Base-by-base conservation (phyloP, 2,113 vertebrate genomes). In the Ondatra zibethicus region DNA sequence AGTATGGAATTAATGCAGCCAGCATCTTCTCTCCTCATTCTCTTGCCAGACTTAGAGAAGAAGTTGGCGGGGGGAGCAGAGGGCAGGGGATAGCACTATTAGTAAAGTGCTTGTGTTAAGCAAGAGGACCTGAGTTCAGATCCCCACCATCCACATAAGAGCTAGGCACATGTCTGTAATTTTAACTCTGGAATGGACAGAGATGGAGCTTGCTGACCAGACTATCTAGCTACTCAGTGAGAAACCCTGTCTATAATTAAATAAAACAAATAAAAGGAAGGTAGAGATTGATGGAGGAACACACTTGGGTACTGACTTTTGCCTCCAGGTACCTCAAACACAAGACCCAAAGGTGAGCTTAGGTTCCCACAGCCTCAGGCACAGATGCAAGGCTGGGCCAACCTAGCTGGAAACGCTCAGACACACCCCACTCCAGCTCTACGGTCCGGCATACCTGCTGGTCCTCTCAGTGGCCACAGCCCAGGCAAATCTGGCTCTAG, bases 371-470 rank as follows among this genome's bases (percentile, higher is more conserved):
- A 65, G 89, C 52, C 36, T 2, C 17, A 23, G 42, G 76, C 65
- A 25, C 45, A 72, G 47, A 50, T 27, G 33, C 16, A 3, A 65
- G n/a, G 55, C 9, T 0, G 1, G 0, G 1, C 23, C 42, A 31
- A 33, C 8, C 0, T 0, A 1, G 10, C 65, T 0, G 16, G 68
- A 55, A 47, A 68, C 0, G 0, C 52, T 47, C 39, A 0, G 0
- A 1, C 9, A 72, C n/a, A 13, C 31, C 5, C 13, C 0, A 3
- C 8, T 61, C 42, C 52, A 78, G 68, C 73, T n/a, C 63, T 0
- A 1, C 65, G 58, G 45, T 61, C 76, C 16, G 8, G 7, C 29
- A 58, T 11, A 33, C 42, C n/a, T 66, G 61, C 42, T 21, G 33
- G 33, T 66, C 42, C 87, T 42, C 12, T 33, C 7, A 13, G 11